phyloP scores from a whole-genome alignment of 1,140 invertebrate genomes.

The Psix sp. region DNA sequence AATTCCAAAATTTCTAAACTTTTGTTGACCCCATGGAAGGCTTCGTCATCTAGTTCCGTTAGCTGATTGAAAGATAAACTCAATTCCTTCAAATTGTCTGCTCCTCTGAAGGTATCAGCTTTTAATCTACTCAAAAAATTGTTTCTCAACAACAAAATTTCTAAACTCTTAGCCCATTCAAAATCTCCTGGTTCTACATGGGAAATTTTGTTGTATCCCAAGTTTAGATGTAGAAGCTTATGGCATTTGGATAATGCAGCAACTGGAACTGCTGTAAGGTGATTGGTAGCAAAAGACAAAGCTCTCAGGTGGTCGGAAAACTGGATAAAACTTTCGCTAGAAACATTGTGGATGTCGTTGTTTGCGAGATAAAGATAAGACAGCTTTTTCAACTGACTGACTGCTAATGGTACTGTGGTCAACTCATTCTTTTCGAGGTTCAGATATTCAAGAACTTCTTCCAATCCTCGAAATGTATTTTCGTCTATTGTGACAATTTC shows the following conservation, averaged over 20 bases:
- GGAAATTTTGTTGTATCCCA: slow-evolving; percentile 90
- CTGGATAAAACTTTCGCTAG: slow-evolving; percentile 77
- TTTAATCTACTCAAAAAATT: slow-evolving; percentile 88
- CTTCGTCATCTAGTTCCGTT: slow-evolving; percentile 84
- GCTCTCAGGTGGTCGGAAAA: slow-evolving; percentile 83
- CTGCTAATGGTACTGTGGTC: slow-evolving; percentile 81
- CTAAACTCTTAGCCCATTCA: slow-evolving; percentile 88
- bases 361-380: slow-evolving; percentile 90
- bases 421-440: slow-evolving; percentile 90
- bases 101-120: slow-evolving; percentile 83
- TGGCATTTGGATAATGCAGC: slow-evolving; percentile 81
- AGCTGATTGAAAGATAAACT: slow-evolving; percentile 93
- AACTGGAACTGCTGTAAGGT: slow-evolving; percentile 83
- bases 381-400: slow-evolving; percentile 81
- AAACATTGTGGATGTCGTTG: slow-evolving; percentile 83
- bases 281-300: slow-evolving; percentile 88
- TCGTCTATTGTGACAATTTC: slow-evolving; percentile 82
- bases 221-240: slow-evolving; percentile 87
- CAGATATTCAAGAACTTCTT: slow-evolving; percentile 86
- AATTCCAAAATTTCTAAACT: slow-evolving; percentile 89
- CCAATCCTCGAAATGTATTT: slow-evolving; percentile 83
- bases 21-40: slow-evolving; percentile 84
- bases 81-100: slow-evolving; percentile 87
- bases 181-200: slow-evolving; percentile 86
- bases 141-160: slow-evolving; percentile 89